Percentiles rank a stretch among this genome's conserved stretches.
Conservation (phyloP, 2,888 invertebrate genomes). For the Apodemia duryi region DNA sequence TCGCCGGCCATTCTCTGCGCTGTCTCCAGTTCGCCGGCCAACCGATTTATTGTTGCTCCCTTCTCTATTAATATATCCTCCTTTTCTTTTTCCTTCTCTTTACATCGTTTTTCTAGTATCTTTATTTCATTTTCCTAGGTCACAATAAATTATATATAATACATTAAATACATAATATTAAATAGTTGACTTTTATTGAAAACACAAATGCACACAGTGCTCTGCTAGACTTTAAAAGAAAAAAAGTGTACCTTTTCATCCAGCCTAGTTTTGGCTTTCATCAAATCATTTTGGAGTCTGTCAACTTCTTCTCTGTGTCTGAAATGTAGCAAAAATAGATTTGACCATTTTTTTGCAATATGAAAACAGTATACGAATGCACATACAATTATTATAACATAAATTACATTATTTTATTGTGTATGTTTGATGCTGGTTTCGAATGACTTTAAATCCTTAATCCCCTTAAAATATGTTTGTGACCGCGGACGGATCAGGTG, state of each 20-base stretch:
- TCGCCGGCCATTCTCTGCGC: constrained; percentile 77
- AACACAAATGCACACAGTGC: no score
- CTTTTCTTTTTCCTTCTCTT: constrained; percentile 79
- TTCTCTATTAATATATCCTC: constrained; percentile 82
- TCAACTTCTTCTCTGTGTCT: constrained; percentile 75
- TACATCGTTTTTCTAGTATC: constrained; percentile 71
- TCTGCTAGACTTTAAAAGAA: no score
- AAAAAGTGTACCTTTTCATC: constrained; percentile 62
- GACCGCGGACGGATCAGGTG: background rate
- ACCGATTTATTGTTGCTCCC: constrained; percentile 79
- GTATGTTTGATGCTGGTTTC: background rate
- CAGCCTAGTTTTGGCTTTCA: constrained; percentile 71
- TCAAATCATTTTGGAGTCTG: constrained; percentile 73
- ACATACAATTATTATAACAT: no score
- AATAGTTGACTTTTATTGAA: no score
- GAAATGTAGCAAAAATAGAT: constrained; percentile 31
- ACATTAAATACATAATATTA: no score
- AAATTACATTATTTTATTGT: background rate
- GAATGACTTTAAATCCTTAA: constrained; percentile 7
- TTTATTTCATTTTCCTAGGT: constrained; percentile 72
- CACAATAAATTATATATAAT: background rate
- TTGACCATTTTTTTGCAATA: no score
- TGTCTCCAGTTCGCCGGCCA: constrained; percentile 80
- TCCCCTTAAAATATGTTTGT: constrained; percentile 6
- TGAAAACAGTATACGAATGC: no score